These are phyloP conservation scores for Euplagia quadripunctaria DNA, from an alignment of 2,888 invertebrate genomes.

Conservation along the genomic window DNA sequence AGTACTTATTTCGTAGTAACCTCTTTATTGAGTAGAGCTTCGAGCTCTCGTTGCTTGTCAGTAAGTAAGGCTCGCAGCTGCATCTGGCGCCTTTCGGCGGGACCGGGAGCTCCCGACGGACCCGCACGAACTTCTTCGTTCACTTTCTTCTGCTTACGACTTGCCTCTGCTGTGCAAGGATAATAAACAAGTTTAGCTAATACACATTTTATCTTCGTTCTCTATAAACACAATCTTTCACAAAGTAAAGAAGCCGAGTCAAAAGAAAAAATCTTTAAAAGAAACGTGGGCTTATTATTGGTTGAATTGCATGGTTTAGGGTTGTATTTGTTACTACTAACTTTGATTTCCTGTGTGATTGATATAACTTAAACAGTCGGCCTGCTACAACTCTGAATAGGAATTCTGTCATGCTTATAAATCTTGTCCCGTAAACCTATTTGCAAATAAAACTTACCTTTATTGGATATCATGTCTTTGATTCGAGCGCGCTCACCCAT, in stretches of 20 bases:
- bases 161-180: slow-evolving; percentile 58
- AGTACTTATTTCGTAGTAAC: slow-evolving; percentile 47
- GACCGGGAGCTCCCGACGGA: slow-evolving; percentile 63
- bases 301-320: background rate
- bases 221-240: background rate
- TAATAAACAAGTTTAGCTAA: background rate
- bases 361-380: too few species aligned
- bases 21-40: slow-evolving; percentile 90
- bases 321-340: background rate
- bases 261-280: too few species aligned
- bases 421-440: too few species aligned
- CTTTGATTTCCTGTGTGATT: too few species aligned
- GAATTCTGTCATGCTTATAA: too few species aligned
- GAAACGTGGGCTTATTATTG: background rate
- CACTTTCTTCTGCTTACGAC: slow-evolving; percentile 81
- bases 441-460: slow-evolving; percentile 62
- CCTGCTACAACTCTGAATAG: too few species aligned
- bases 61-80: slow-evolving; percentile 87
- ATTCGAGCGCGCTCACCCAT: slow-evolving; percentile 81
- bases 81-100: slow-evolving; percentile 85
- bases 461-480: slow-evolving; percentile 78
- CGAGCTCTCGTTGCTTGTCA: slow-evolving; percentile 89
- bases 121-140: slow-evolving; percentile 72
- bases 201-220: background rate
- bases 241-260: too few species aligned